phyloP scores from a whole-genome alignment of 37 sponge, comb jelly and placozoan genomes.

The Cliona cf. orientalis region DNA sequence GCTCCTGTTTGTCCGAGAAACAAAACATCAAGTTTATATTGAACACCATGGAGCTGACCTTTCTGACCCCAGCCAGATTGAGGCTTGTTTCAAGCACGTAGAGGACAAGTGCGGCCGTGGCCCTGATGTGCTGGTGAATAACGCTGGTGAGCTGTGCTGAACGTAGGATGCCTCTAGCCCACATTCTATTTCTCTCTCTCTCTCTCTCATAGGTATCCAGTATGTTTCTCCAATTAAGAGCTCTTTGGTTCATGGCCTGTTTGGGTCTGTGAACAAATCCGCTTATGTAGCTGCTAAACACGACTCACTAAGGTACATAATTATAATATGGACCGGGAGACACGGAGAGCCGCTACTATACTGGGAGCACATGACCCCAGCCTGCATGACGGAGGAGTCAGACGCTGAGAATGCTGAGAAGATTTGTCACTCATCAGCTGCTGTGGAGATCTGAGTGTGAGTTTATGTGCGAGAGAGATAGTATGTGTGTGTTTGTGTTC shows the following conservation, averaged over 20 bases:
- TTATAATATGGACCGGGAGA: too few species aligned
- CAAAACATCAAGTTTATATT: too few species aligned
- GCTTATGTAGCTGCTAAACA: constrained; percentile 70
- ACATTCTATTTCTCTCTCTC: background rate
- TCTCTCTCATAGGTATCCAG: constrained; percentile 49
- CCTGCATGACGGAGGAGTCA: constrained; percentile 85
- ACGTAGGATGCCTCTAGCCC: background rate
- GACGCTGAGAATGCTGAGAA: constrained; percentile 75
- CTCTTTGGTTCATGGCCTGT: constrained; percentile 72
- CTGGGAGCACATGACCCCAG: constrained; percentile 72
- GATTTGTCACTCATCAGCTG: constrained; percentile 82
- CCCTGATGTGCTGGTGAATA: constrained; percentile 79
- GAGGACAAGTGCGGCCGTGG: constrained; percentile 40
- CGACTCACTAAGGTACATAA: constrained; percentile 75
- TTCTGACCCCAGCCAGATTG: constrained; percentile 53
- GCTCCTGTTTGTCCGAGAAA: too few species aligned
- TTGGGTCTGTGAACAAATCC: constrained; percentile 61
- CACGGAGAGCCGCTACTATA: too few species aligned
- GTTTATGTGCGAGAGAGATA: too few species aligned
- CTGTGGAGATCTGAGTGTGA: constrained; percentile 86
- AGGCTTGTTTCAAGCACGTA: constrained; percentile 34
- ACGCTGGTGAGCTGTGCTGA: constrained; percentile 66
- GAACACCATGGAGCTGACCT: constrained; percentile 70
- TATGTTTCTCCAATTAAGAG: constrained; percentile 75
- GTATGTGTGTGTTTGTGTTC: too few species aligned